Conservation (phyloP, 1,140 invertebrate genomes). For the Protaetia brevitarsis region DNA sequence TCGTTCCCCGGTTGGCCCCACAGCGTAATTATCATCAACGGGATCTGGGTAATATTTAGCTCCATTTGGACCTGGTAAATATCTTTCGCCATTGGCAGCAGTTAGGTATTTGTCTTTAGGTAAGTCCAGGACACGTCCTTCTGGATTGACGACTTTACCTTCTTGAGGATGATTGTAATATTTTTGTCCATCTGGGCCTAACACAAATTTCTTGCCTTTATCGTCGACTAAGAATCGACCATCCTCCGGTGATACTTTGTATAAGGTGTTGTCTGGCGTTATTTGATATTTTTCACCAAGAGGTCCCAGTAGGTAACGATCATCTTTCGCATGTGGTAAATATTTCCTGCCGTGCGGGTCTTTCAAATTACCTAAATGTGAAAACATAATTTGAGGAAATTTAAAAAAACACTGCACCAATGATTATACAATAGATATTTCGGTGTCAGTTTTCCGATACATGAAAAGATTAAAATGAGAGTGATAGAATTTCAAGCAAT, state of each 20-base stretch:
- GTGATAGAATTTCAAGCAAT: too few relatives aligned
- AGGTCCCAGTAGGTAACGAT: neutral
- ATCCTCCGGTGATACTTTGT: neutral
- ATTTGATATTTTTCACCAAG: neutral
- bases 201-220: neutral
- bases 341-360: neutral
- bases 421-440: too few relatives aligned
- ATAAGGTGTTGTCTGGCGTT: neutral
- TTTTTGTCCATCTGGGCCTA: neutral
- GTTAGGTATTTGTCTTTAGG: neutral
- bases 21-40: neutral
- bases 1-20: neutral
- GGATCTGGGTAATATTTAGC: neutral
- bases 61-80: neutral
- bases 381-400: too few relatives aligned
- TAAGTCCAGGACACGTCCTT: neutral
- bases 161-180: neutral
- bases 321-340: neutral
- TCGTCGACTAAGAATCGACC: neutral
- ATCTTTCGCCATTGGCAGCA: neutral
- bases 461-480: too few relatives aligned
- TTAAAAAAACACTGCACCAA: too few relatives aligned
- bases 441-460: too few relatives aligned
- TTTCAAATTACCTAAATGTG: too few relatives aligned
- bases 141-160: neutral